phyloP scores from a whole-genome alignment of 2,888 invertebrate genomes.

The Orthosia gracilis region DNA sequence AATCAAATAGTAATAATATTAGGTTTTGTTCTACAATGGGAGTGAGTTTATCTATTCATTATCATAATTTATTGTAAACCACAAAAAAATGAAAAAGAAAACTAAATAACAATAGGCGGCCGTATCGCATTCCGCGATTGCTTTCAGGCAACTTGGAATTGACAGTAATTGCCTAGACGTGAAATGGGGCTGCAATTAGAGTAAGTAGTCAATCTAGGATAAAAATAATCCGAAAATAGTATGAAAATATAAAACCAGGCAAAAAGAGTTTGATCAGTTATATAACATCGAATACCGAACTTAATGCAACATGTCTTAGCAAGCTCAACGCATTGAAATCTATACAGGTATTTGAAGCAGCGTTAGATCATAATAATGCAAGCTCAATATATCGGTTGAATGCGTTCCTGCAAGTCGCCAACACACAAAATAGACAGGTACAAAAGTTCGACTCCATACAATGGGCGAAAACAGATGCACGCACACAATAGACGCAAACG shows the following conservation, averaged over 20 bases:
- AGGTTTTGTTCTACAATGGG: background rate
- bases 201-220: background rate
- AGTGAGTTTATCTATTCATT: background rate
- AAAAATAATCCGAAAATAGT: background rate
- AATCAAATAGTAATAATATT: background rate
- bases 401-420: slow-evolving; percentile 14
- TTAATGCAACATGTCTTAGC: background rate
- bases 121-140: no score
- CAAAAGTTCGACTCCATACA: background rate
- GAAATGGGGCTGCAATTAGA: no score
- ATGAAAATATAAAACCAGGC: background rate
- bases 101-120: no score
- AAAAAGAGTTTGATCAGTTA: background rate
- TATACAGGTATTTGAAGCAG: slow-evolving; percentile 12
- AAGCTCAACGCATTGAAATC: slow-evolving; percentile 5
- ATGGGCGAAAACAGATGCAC: background rate
- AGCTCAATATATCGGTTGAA: slow-evolving; percentile 27
- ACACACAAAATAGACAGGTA: background rate
- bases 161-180: no score
- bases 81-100: no score
- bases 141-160: no score
- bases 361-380: slow-evolving; percentile 43
- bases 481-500: background rate
- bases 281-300: background rate
- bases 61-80: no score